Evolutionary conservation across 2,113 vertebrate genomes (phyloP).

Genomic region (Glareola pratincola): DNA sequence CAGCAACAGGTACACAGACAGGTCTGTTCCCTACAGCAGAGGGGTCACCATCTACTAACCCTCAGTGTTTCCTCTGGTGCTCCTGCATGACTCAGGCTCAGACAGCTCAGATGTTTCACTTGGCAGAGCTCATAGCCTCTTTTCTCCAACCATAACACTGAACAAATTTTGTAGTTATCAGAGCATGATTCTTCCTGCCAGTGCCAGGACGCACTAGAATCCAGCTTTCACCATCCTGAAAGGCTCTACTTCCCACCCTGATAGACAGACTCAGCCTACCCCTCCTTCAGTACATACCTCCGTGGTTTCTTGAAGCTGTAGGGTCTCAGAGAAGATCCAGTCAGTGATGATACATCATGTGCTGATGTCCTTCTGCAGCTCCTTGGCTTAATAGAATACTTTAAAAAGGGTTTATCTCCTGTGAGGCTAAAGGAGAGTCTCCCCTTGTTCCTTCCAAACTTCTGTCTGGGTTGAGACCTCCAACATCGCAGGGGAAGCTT

Average conservation of each 20-base stretch:
- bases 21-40: neutral
- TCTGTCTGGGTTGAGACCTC: neutral
- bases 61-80: neutral
- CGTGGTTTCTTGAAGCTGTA: neutral
- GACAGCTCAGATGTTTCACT: neutral
- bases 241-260: neutral
- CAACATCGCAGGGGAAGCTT: fast-evolving
- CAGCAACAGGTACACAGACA: neutral
- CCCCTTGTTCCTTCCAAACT: neutral
- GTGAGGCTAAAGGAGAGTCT: neutral
- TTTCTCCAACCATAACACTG: neutral
- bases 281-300: neutral
- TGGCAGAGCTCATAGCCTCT: neutral
- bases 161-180: neutral
- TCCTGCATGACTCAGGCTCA: neutral
- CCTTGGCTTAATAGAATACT: neutral
- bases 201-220: neutral
- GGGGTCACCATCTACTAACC: neutral
- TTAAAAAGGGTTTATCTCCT: neutral
- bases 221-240: neutral
- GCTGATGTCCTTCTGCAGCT: neutral
- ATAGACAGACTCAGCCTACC: neutral
- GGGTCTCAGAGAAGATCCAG: neutral
- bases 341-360: neutral
- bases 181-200: neutral